phyloP scores from a whole-genome alignment of 2,797 vertebrate genomes.

The Smutsia gigantea region DNA sequence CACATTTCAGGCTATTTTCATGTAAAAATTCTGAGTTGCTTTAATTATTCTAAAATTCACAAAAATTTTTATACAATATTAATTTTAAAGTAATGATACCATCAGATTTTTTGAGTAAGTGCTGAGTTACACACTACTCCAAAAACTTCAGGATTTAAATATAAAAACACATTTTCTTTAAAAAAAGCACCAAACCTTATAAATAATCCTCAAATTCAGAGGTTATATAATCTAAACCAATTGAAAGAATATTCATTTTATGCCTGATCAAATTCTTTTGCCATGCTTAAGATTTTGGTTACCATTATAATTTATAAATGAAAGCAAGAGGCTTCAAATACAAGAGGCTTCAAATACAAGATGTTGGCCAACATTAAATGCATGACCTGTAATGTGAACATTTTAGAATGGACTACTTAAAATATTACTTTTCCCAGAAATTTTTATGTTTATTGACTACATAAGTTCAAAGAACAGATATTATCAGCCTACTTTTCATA shows the following conservation, averaged over 20 bases:
- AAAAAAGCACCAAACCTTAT: constrained; percentile 23
- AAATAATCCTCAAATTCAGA: constrained; percentile 40
- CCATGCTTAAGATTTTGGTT: neutral
- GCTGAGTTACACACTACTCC: neutral
- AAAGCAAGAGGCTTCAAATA: neutral
- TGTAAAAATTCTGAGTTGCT: constrained; percentile 31
- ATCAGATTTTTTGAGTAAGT: neutral
- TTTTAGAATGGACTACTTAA: constrained; percentile 33
- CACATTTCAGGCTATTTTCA: constrained; percentile 7
- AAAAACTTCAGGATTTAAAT: neutral
- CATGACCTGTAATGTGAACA: neutral
- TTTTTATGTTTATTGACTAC: neutral
- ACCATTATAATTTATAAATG: constrained; percentile 8
- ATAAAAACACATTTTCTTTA: neutral
- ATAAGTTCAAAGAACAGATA: neutral
- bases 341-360: neutral
- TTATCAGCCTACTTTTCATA: neutral
- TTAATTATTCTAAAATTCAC: constrained; percentile 20
- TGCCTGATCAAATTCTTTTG: neutral
- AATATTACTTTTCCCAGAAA: constrained; percentile 41
- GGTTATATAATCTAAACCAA: neutral
- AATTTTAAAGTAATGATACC: neutral
- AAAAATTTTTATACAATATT: neutral
- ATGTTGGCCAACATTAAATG: neutral
- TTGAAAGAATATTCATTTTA: neutral